Base-by-base conservation (phyloP, 2,113 vertebrate genomes). In the Cercopithecus mona region DNA sequence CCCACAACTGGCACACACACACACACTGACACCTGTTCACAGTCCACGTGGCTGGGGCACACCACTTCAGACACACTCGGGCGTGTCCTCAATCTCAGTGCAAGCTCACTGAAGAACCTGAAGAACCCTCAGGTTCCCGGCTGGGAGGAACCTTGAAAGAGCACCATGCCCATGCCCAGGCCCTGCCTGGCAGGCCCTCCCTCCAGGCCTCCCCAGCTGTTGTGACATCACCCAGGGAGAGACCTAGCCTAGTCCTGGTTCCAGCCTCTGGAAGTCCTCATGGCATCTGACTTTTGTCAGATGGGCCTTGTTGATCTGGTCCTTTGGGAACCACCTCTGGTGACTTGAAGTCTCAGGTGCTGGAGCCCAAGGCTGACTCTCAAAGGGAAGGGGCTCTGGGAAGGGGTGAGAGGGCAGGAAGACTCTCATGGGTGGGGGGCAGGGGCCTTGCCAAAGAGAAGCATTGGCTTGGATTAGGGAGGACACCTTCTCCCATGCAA, bases 391-490 rank as follows among this genome's bases (percentile, higher is more conserved):
- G 89, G 64, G 32, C 64, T 27, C 11, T 22, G 23, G 72, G 78
- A 35, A 76, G n/a, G 6, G 5, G 3, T 30, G 59, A 23, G 18
- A 8, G 3, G 40, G 59, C 27, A 68, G 68, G 43, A 61, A 48
- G 79, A 64, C 18, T 40, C 79, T 64, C 27, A 6, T 12, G 12
- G 61, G 18, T 10, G 7, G 64, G n/a, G 30, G 13, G 22, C 27
- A 64, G 61, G 27, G 61, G 27, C 81, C 96, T 97, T 97, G 98
- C 98, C 78, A 50, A 55, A 80, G 98, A 97, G 92, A 75, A 98
- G 96, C 91, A 32, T 95, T 98, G 98, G 97, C 98, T 98, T 98
- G 95, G 93, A 98, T 98, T 98, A 98, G 72, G 93, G 94, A 98
- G 97, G 96, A 97, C 94, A 97, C 97, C 97, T 98, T 97, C 84